Percentiles rank a stretch among this genome's conserved stretches.
These are phyloP conservation scores for Limosa lapponica DNA, from an alignment of 2,797 vertebrate species.

Conservation along the genomic window DNA sequence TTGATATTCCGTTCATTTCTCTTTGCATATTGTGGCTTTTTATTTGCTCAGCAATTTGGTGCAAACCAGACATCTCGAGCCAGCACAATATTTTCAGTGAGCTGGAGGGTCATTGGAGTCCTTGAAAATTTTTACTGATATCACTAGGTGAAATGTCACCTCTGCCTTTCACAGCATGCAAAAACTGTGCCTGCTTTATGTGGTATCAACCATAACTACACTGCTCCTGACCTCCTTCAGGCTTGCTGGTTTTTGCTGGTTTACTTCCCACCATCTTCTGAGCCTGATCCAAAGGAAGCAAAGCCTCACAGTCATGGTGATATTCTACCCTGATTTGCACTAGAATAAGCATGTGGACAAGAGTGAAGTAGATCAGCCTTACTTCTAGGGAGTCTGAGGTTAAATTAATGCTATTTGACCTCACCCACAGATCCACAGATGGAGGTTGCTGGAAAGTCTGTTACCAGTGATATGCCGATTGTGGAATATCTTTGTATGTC, in stretches of 20 bases:
- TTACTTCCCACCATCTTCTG: not conserved
- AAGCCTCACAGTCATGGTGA: not conserved
- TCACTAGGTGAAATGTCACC: not conserved
- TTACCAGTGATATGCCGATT: fast-evolving
- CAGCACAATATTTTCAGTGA: not conserved
- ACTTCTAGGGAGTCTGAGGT: not conserved
- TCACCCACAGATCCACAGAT: not conserved
- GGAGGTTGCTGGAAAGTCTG: not conserved
- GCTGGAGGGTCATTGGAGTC: not conserved
- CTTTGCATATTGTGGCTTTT: not conserved
- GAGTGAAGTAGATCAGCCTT: not conserved
- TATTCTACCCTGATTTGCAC: not conserved
- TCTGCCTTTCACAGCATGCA: not conserved
- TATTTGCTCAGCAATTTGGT: not conserved
- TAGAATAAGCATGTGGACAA: not conserved
- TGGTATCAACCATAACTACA: not conserved
- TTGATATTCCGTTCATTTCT: constrained; percentile 2
- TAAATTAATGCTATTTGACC: not conserved
- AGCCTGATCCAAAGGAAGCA: not conserved
- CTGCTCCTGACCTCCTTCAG: not conserved
- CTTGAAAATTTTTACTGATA: not conserved
- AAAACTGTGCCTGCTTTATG: not conserved
- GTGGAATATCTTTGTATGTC: fast-evolving
- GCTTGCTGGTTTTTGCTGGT: not conserved
- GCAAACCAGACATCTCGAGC: not conserved